Conservation (phyloP, 2,797 vertebrate species). For the Pseudocheirus occidentalis region DNA sequence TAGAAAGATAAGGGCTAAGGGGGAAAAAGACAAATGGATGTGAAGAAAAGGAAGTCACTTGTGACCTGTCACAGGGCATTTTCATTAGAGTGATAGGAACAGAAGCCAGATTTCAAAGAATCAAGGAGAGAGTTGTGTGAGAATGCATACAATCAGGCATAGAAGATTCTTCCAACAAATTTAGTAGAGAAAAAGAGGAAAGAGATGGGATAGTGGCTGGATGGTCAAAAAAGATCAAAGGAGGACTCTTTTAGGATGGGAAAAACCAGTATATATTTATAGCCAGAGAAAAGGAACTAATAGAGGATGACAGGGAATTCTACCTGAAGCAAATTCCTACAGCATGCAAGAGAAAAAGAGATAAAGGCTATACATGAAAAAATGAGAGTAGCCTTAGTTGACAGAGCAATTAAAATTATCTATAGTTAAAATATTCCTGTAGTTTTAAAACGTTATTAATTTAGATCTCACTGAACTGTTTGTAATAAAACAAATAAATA, state of each 20-base stretch:
- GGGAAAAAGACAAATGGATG: neutral
- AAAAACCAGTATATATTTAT: neutral
- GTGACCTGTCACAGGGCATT: neutral
- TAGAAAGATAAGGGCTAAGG: neutral
- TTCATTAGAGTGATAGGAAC: neutral
- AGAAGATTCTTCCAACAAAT: neutral
- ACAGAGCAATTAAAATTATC: neutral
- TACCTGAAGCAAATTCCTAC: neutral
- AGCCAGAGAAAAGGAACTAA: neutral
- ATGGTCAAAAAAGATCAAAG: neutral
- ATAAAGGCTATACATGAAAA: neutral
- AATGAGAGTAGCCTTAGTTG: neutral
- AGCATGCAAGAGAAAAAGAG: neutral
- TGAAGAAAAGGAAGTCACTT: neutral
- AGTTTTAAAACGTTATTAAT: neutral
- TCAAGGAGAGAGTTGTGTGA: neutral
- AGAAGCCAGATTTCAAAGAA: neutral
- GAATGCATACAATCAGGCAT: neutral
- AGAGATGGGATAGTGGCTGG: neutral
- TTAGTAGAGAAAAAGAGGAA: neutral
- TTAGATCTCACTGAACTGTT: neutral
- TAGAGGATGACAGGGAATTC: neutral
- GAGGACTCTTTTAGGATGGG: neutral
- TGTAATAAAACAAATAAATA: neutral
- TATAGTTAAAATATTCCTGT: neutral